Evolutionary conservation across 2,797 vertebrate species (phyloP).

Genomic region (Brachymystax lenok): DNA sequence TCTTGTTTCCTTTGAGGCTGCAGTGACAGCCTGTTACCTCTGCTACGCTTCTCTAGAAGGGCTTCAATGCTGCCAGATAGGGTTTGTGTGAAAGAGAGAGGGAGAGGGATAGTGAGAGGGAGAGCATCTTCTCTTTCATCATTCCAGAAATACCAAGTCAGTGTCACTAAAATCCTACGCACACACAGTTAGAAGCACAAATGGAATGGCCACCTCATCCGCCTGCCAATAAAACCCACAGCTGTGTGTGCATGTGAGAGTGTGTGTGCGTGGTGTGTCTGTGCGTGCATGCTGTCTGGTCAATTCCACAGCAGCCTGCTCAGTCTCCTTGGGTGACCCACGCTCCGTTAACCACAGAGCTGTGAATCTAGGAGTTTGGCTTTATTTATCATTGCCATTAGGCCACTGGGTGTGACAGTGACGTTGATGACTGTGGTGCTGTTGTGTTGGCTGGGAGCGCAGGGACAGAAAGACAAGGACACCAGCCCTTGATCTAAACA

Average conservation of each 20-base stretch:
- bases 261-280: neutral
- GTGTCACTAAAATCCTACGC: constrained; percentile 14
- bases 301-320: neutral
- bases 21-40: neutral
- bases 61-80: constrained; percentile 7
- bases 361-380: neutral
- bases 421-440: neutral
- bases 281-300: constrained; percentile 5
- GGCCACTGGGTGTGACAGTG: neutral
- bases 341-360: neutral
- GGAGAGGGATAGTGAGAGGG: neutral
- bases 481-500: constrained; percentile 16
- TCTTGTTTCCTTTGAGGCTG: constrained; percentile 13
- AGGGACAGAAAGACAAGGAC: neutral
- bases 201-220: neutral
- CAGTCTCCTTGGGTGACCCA: neutral
- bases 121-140: neutral
- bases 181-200: neutral
- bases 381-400: neutral
- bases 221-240: constrained; percentile 27
- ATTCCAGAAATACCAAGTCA: constrained; percentile 4
- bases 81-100: neutral
- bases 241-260: constrained; percentile 11
- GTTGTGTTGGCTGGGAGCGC: constrained; percentile 4
- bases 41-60: constrained; percentile 15